Evolutionary conservation across 1,140 invertebrate species (phyloP).

Genomic region (Scylla paramamosain): DNA sequence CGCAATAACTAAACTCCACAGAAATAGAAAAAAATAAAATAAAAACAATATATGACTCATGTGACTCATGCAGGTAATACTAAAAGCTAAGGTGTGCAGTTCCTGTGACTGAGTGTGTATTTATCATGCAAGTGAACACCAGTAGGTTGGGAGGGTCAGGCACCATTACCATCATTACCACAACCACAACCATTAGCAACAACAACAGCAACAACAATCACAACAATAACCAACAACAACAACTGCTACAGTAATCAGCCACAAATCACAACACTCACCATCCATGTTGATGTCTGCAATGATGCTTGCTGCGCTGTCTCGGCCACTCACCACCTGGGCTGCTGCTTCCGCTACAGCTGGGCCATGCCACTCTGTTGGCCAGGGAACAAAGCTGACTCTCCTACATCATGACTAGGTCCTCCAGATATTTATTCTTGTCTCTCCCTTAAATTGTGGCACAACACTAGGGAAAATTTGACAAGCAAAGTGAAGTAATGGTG

Average conservation of each 20-base stretch:
- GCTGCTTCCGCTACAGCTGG: background rate
- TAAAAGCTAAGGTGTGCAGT: background rate
- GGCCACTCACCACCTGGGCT: background rate
- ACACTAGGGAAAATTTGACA: too few species aligned
- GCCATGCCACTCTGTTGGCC: background rate
- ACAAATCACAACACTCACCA: background rate
- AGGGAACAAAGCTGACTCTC: background rate
- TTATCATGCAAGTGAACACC: background rate
- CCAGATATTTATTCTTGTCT: too few species aligned
- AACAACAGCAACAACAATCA: too few species aligned
- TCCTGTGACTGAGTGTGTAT: background rate
- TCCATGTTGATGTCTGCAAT: background rate
- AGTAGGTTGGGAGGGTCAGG: conserved; percentile 8
- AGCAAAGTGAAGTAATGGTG: too few species aligned
- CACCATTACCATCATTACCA: background rate
- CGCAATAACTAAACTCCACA: background rate
- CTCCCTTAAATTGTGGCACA: too few species aligned
- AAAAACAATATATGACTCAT: background rate
- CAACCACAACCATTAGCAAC: too few species aligned
- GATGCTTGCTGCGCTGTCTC: background rate
- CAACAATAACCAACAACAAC: too few species aligned
- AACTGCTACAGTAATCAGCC: too few species aligned
- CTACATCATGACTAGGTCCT: background rate
- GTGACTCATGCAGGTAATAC: background rate
- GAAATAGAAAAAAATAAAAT: background rate